Base-by-base conservation (phyloP, 1,140 invertebrate genomes). In the Aricia agestis region DNA sequence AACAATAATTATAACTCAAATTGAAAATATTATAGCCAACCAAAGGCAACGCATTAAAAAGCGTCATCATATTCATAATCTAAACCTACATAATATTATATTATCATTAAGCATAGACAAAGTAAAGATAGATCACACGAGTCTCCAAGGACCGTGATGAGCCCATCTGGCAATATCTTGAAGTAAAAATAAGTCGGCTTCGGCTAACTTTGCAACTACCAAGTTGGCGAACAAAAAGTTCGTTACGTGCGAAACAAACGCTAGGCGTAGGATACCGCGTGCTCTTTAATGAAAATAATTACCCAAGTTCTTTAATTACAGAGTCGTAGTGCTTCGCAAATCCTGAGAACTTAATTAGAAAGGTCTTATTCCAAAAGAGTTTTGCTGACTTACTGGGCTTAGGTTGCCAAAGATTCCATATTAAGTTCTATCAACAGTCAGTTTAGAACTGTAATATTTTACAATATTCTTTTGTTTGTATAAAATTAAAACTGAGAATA, bases 251-350 rank as follows among this genome's bases (percentile, higher is more conserved):
- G 72, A 58, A 72, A 72, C 61, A 73, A 73, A 69, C 57, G 66
- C 72, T 73, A 73, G 72, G 70, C 66, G 71, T 52, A 36, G 65
- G 72, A 66, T 61, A 74, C 45, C 70, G 59, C 65, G 68, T 19
- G 76, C 6, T 66, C 41, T 42, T 68, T 77, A 81, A 79, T 82
- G 76, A 79, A 80, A 83, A 79, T 82, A 76, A 80, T 80, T 78
- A 78, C 73, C 67, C 73, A 83, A 83, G 77, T 83, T 82, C 79
- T 82, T 83, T 83, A 82, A 82, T 83, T 82, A 83, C 75, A 57
- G 65, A 18, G 58, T 41, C 7, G 58, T 25, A 10, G 13, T 32
- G 17, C 17, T 63, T 59, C 58, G 6, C 5, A 19, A 63, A 18
- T 63, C 19, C 17, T 63, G 18, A 52, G 45, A 52, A 52, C 45